A percentile compares a stretch with the other conserved stretches of the same genome.
These are phyloP conservation scores for Armadillidium nasatum DNA, from an alignment of 1,140 invertebrate species.

Conservation along the genomic window DNA sequence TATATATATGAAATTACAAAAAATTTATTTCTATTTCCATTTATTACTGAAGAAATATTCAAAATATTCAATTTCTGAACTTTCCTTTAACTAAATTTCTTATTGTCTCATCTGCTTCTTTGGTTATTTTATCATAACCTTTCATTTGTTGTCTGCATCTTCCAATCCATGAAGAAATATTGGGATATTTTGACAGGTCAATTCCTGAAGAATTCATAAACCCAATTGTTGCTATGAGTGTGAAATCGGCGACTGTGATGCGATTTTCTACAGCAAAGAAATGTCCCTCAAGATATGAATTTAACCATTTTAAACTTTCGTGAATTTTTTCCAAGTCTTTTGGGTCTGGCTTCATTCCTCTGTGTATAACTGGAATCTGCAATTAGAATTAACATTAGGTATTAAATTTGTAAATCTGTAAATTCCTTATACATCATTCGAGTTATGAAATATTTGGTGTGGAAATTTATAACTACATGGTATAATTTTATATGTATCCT, in stretches of 20 bases:
- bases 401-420: too few relatives aligned
- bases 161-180: conserved; percentile 56
- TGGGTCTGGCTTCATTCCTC: conserved; percentile 58
- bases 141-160: conserved; percentile 62
- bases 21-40: too few relatives aligned
- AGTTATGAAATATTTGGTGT: too few relatives aligned
- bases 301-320: conserved; percentile 60
- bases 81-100: conserved; percentile 4
- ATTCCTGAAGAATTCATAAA: conserved; percentile 40
- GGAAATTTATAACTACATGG: neutral
- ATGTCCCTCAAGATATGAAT: conserved; percentile 60
- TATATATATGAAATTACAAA: too few relatives aligned
- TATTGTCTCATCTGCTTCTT: neutral
- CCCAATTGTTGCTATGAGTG: conserved; percentile 44
- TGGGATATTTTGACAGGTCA: conserved; percentile 50
- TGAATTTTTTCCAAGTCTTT: conserved; percentile 61
- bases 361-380: conserved; percentile 57
- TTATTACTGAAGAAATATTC: too few relatives aligned
- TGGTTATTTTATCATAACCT: conserved; percentile 53
- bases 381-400: too few relatives aligned
- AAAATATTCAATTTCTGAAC: too few relatives aligned
- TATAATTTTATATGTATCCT: neutral
- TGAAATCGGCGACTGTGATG: conserved; percentile 47
- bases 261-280: conserved; percentile 42
- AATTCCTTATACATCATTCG: too few relatives aligned